Conservation (phyloP, 23 tunicate genomes). For the Oikopleura albicans region DNA sequence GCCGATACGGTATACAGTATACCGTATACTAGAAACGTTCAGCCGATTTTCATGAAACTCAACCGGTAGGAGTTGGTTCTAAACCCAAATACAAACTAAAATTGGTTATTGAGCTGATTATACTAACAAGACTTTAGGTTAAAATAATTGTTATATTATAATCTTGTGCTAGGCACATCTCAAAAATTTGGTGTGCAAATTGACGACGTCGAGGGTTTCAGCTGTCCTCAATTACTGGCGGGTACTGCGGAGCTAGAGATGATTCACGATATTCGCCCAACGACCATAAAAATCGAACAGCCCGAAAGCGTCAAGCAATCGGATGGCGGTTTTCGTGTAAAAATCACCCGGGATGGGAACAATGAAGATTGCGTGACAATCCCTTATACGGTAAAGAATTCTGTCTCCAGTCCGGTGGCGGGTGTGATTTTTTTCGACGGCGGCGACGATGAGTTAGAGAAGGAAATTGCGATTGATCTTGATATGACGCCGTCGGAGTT, state of each 20-base stretch:
- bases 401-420: neutral
- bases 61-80: too few relatives aligned
- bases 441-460: neutral
- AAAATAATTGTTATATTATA: too few relatives aligned
- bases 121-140: too few relatives aligned
- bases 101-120: too few relatives aligned
- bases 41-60: too few relatives aligned
- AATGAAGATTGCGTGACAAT: neutral
- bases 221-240: neutral
- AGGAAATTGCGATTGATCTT: neutral
- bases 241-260: neutral
- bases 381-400: neutral
- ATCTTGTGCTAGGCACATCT: too few relatives aligned
- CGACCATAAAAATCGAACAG: neutral
- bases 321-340: neutral
- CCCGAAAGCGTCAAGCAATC: slow-evolving; percentile 13
- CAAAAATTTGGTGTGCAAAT: neutral
- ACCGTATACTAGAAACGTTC: too few relatives aligned
- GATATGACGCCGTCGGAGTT: neutral
- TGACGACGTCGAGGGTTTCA: neutral
- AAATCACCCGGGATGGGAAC: neutral
- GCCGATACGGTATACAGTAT: too few relatives aligned
- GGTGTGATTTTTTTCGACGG: neutral
- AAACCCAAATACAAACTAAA: too few relatives aligned
- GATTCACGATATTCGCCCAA: neutral